Percentiles rank a stretch among this genome's conserved stretches.
These are phyloP conservation scores for Cololabis saira DNA, from an alignment of 2,113 vertebrate genomes.

Conservation along the genomic window DNA sequence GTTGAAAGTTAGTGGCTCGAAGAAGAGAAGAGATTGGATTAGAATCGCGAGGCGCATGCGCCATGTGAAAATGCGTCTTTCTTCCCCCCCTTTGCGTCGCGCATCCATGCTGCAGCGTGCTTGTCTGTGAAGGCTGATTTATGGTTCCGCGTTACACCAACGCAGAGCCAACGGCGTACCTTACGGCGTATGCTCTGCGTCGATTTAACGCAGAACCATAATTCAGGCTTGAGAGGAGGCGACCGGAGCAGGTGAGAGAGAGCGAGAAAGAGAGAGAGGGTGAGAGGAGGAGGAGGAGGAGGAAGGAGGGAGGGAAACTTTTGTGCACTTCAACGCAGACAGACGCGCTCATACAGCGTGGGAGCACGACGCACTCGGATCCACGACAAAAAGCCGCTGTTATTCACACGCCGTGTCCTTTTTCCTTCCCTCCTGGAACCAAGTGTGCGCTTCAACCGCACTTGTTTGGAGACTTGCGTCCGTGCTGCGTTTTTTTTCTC, in stretches of 20 bases:
- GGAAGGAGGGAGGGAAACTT: conserved; percentile 48
- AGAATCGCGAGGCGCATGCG: conserved; percentile 88
- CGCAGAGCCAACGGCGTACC: too few relatives aligned
- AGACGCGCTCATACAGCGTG: conserved; percentile 49
- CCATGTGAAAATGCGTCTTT: conserved; percentile 33
- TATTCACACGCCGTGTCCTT: conserved; percentile 47
- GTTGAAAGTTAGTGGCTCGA: conserved; percentile 75
- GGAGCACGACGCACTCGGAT: conserved; percentile 56
- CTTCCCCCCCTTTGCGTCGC: conserved; percentile 36
- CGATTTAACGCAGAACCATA: too few relatives aligned
- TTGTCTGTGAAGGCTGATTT: too few relatives aligned
- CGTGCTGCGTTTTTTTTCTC: conserved; percentile 48
- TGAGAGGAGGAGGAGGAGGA: conserved; percentile 33
- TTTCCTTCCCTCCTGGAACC: conserved; percentile 48
- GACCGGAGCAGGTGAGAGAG: conserved; percentile 79
- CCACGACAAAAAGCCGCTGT: conserved; percentile 42
- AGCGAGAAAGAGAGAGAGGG: conserved; percentile 57
- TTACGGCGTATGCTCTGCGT: too few relatives aligned
- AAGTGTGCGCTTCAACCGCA: conserved; percentile 53
- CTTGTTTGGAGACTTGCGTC: conserved; percentile 59
- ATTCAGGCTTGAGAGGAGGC: too few relatives aligned
- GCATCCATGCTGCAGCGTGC: conserved; percentile 64
- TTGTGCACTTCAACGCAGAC: conserved; percentile 44
- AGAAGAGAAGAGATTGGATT: conserved; percentile 75
- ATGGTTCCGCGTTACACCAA: too few relatives aligned